These are phyloP conservation scores for Nycticryphes semicollaris DNA, from an alignment of 2,113 vertebrate genomes.

Conservation along the genomic window DNA sequence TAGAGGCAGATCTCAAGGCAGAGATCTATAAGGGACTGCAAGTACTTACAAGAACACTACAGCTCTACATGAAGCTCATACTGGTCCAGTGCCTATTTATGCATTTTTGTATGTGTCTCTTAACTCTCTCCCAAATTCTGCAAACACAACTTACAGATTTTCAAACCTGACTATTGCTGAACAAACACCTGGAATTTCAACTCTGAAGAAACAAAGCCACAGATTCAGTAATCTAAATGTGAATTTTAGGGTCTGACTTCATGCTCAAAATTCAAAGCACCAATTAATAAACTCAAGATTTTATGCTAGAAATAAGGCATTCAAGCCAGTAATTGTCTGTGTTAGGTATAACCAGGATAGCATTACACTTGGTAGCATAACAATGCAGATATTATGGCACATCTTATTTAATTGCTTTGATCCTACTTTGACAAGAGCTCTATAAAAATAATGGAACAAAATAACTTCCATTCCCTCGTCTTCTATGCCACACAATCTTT, in stretches of 20 bases:
- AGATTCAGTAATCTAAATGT: background rate
- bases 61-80: background rate
- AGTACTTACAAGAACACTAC: background rate
- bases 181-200: background rate
- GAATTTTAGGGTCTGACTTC: background rate
- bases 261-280: background rate
- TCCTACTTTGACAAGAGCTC: background rate
- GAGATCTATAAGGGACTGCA: background rate
- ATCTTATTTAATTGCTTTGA: background rate
- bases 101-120: background rate
- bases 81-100: background rate
- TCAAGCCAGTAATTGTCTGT: background rate
- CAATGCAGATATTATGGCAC: background rate
- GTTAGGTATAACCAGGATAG: background rate
- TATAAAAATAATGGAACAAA: background rate
- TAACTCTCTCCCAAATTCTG: background rate
- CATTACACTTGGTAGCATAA: background rate
- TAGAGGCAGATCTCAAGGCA: background rate
- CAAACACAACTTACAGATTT: background rate
- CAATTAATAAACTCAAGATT: background rate
- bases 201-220: background rate
- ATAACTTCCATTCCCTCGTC: background rate
- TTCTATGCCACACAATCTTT: background rate
- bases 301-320: background rate
- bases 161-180: background rate